Evolutionary conservation across 2,888 invertebrate species (phyloP).

Genomic region (Apamea sordens): DNA sequence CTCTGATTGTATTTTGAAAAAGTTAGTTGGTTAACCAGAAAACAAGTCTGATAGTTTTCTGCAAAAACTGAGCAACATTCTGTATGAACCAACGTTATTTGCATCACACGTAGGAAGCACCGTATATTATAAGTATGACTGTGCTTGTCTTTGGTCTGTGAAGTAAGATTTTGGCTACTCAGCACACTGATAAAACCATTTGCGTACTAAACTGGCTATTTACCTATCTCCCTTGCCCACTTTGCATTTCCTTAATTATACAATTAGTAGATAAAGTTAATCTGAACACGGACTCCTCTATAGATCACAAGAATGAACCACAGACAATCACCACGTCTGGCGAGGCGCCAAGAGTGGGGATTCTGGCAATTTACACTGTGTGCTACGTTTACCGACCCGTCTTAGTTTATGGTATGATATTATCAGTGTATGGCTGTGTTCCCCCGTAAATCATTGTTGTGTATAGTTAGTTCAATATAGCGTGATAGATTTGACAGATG

Average conservation of each 20-base stretch:
- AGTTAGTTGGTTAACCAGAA: not conserved
- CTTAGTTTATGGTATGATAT: slow-evolving; percentile 33
- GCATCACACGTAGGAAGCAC: not conserved
- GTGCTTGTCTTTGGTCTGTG: not conserved
- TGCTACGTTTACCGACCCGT: slow-evolving; percentile 22
- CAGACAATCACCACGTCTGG: slow-evolving; percentile 42
- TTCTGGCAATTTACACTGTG: slow-evolving; percentile 39
- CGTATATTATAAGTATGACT: not conserved
- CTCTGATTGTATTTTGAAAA: not conserved
- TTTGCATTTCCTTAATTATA: slow-evolving; percentile 42
- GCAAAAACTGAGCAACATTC: not conserved
- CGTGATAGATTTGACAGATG: slow-evolving; percentile 13
- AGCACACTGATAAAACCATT: slow-evolving; percentile 16
- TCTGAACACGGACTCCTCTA: slow-evolving; percentile 13
- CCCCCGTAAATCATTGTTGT: not conserved
- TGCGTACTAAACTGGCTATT: not conserved
- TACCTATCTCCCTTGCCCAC: slow-evolving; percentile 10
- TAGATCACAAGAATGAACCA: slow-evolving; percentile 45
- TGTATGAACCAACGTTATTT: not conserved
- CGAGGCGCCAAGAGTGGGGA: slow-evolving; percentile 41
- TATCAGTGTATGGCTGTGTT: slow-evolving; percentile 26
- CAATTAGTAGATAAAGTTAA: slow-evolving; percentile 36
- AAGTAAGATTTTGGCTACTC: slow-evolving; percentile 15
- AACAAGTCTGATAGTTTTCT: not conserved
- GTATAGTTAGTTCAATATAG: not conserved